Evolutionary conservation across 2,888 invertebrate species (phyloP).

Genomic region (Teinopalpus imperialis): DNA sequence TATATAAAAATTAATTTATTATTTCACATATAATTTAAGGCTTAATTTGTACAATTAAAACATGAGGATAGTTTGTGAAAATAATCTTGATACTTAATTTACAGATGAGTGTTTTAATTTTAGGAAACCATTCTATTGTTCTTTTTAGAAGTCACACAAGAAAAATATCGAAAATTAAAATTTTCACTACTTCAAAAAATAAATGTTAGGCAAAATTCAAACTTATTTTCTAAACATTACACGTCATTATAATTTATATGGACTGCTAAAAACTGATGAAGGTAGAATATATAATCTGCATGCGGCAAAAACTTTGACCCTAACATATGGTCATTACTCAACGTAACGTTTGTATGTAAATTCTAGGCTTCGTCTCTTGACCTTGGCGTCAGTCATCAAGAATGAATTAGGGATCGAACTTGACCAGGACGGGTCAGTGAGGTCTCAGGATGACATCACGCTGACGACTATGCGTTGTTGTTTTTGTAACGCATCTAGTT

Average conservation of each 20-base stretch:
- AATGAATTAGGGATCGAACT: slow-evolving; percentile 72
- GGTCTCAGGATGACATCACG: slow-evolving; percentile 54
- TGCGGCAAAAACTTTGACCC: slow-evolving; percentile 62
- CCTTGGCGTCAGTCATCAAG: slow-evolving; percentile 63
- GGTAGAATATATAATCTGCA: slow-evolving; percentile 38
- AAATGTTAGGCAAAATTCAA: neutral
- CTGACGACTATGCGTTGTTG: slow-evolving; percentile 41
- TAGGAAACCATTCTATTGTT: slow-evolving; percentile 18
- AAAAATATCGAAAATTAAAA: slow-evolving; percentile 2
- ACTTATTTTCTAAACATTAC: neutral
- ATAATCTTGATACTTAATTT: slow-evolving; percentile 7
- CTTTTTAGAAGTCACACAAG: slow-evolving; percentile 15
- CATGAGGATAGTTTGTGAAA: no score
- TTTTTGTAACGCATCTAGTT: slow-evolving; percentile 42
- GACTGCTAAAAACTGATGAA: slow-evolving; percentile 3
- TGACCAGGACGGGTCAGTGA: slow-evolving; percentile 64
- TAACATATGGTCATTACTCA: slow-evolving; percentile 64
- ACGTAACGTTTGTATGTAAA: slow-evolving; percentile 68
- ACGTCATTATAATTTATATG: neutral
- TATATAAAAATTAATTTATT: no score
- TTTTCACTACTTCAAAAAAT: neutral
- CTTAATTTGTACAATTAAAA: no score
- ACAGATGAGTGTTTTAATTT: neutral
- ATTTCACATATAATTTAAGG: no score
- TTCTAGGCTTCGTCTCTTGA: slow-evolving; percentile 47